phyloP scores from a whole-genome alignment of 2,113 vertebrate genomes.

The Montifringilla adamsi region DNA sequence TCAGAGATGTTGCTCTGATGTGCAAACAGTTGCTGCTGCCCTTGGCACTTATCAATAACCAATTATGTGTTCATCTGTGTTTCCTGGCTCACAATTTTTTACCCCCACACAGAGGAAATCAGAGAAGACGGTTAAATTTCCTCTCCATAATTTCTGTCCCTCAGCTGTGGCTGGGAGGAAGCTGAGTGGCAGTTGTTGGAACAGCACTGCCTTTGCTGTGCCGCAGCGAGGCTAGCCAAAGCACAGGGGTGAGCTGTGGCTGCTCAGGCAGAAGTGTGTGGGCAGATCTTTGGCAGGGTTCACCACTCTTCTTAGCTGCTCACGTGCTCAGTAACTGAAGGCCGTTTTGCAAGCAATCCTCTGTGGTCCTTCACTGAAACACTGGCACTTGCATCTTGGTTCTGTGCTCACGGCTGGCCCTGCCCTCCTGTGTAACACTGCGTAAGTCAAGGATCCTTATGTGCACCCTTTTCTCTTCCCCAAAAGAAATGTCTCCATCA shows the following conservation, averaged over 20 bases:
- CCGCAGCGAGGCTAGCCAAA: neutral
- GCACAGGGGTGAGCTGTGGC: neutral
- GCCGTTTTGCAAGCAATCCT: neutral
- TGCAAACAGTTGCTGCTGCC: constrained; percentile 1
- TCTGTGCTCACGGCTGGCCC: neutral
- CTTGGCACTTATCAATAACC: constrained; percentile 21
- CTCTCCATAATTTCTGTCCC: neutral
- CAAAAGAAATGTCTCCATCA: neutral
- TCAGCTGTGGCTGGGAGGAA: neutral
- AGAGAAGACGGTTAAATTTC: constrained; percentile 6
- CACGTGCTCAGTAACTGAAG: neutral
- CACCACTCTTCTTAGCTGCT: neutral
- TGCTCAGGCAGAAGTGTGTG: neutral
- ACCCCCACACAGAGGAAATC: neutral
- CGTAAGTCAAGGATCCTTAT: neutral
- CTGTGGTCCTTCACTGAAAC: neutral
- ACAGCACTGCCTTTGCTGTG: neutral
- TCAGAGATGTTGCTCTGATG: constrained; percentile 15
- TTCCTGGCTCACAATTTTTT: neutral
- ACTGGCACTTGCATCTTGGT: neutral
- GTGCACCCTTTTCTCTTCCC: neutral
- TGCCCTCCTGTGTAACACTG: neutral
- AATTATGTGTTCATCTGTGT: constrained; percentile 12
- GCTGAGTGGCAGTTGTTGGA: neutral
- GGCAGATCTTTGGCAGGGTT: neutral